Conservation (phyloP, 1,140 invertebrate species). For the Bathynomus jamesi region DNA sequence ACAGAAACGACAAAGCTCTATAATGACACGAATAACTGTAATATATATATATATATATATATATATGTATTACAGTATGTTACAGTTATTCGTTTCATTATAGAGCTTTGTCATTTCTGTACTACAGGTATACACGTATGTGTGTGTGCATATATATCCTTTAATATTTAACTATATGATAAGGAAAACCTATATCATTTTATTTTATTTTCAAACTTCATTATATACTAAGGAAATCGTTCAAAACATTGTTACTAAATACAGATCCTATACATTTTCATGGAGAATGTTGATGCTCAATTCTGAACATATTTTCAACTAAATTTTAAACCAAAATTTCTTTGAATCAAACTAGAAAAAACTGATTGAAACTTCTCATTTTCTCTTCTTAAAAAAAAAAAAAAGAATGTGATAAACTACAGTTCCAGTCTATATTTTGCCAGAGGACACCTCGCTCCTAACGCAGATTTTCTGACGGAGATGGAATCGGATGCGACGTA, state of each 20-base stretch:
- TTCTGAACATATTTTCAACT: neutral
- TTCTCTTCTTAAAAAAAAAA: neutral
- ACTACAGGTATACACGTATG: neutral
- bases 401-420: slow-evolving; percentile 9
- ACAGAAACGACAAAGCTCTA: too few relatives aligned
- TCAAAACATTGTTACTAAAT: too few relatives aligned
- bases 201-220: too few relatives aligned
- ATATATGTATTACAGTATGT: too few relatives aligned
- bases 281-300: neutral
- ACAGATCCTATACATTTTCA: neutral
- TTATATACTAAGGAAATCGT: too few relatives aligned
- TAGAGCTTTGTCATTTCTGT: too few relatives aligned
- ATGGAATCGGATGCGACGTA: slow-evolving; percentile 47
- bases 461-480: slow-evolving; percentile 48
- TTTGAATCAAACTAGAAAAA: neutral
- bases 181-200: too few relatives aligned
- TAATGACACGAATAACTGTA: too few relatives aligned
- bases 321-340: neutral
- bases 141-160: neutral
- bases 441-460: slow-evolving; percentile 49
- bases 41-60: too few relatives aligned
- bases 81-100: too few relatives aligned
- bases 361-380: neutral
- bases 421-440: slow-evolving; percentile 40
- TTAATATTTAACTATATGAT: neutral